Evolutionary conservation across 2,797 vertebrate species (phyloP), one percentile per base, ranked within the genome.

Genomic region (Garrulus glandarius): DNA sequence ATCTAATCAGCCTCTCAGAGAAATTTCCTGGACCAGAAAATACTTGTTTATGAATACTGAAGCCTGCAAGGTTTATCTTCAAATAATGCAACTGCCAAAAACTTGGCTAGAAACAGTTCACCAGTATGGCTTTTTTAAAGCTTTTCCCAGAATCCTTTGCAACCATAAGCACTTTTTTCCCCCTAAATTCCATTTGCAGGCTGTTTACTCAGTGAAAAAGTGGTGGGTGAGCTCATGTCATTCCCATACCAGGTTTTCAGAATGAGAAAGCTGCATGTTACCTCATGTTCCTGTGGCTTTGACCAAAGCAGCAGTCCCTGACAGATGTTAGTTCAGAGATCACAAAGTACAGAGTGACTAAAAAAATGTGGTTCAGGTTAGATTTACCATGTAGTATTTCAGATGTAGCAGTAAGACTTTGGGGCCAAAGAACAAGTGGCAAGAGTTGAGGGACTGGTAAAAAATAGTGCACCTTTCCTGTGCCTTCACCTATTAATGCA

Each of bases 241-340:
- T 92, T 95, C 84, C 64, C 57, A 80, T 65, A 89, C 57, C 60
- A 52, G 32, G 46, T 89, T 93, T 95, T 89, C 84, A 71, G 82
- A 78, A 83, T 87, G 87, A 85, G 95, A 96, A 89, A 89, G 29
- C 65, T 85, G 44, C 55, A 53, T 83, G 71, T 95, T 92, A 84
- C 87, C 57, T 94, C 84, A 72, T 71, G 46, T 71, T 93, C 32
- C 60, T 41, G 87, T 87, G 95, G 91, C 82, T 96, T 95, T 87
- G 82, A 89, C 79, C 16, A 4, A 89, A 76, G 75, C 76, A 92
- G 19, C 65, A 52, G 52, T 69, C 50, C 74, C 76, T 88, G 83
- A 87, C 84, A 91, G 61, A 84, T 67, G 57, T 84, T 68, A 75
- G 79, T 77, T 94, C 72, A 87, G 75, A 82, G 69, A 89, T 91